Base-by-base conservation (phyloP, 2,888 invertebrate species). In the Mesopsocus fuscifrons region DNA sequence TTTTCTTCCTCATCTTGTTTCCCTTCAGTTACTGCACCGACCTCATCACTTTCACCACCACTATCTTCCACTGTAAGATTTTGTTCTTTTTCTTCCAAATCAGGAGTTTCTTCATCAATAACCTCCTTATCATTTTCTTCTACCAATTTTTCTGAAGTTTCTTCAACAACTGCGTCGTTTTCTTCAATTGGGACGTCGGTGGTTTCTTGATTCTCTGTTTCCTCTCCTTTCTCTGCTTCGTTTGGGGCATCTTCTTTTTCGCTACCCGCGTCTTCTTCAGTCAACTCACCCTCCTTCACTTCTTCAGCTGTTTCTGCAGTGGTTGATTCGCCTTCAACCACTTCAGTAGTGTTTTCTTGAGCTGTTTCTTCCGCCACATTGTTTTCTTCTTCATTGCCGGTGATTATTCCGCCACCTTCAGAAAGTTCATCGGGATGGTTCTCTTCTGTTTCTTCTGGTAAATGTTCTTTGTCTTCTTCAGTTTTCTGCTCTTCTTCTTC, bases 141-240 rank as follows among this genome's bases (percentile, higher is more conserved):
- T 56, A 66, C 57, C 0, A 65, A 57, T 51, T 63, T 69, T 45
- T 62, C 60, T 49, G 74, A 74, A 42, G 60, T 54, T 15, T 59
- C 57, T 41, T 65, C 63, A 11, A 30, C 30, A 30, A 30, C 30
- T 30, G 9, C n/a, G n/a, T n/a, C n/a, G n/a, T n/a, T n/a, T n/a
- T n/a, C n/a, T n/a, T n/a, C 30, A 9, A 11, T 30, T 11, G 30
- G 30, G 9, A 30, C 30, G 9, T 30, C 30, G n/a, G 30, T 30
- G n/a, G 9, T 30, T 30, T 30, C 30, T 30, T 30, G 9, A 30
- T 9, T 11, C 9, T 30, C 30, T 30, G 9, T n/a, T 30, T 9
- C 30, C 9, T 9, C 9, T 11, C 9, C 30, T 30, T 30, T n/a
- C 30, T n/a, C n/a, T n/a, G n/a, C n/a, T n/a, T n/a, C n/a, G n/a